Evolutionary conservation across 2,797 vertebrate species (phyloP).

Genomic region (Anguilla megastoma): DNA sequence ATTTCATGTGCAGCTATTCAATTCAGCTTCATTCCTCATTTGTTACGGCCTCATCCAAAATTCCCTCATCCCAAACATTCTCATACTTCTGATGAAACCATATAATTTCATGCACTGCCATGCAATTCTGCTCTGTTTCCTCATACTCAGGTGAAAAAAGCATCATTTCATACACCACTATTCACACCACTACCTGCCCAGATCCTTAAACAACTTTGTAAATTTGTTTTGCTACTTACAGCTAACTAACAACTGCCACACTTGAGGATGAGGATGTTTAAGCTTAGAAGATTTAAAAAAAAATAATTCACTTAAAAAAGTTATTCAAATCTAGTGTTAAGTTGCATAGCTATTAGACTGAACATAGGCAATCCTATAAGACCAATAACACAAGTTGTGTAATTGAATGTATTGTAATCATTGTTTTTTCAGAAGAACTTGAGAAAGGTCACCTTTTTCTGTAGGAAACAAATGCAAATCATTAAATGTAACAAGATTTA

Average conservation of each 20-base stretch:
- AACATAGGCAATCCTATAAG: not conserved
- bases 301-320: not conserved
- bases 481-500: not conserved
- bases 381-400: not conserved
- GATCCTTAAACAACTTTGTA: not conserved
- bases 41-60: not conserved
- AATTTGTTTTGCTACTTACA: not conserved
- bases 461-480: not conserved
- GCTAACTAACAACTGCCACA: not conserved
- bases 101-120: not conserved
- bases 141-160: not conserved
- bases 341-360: not conserved
- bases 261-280: not conserved
- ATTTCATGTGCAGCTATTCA: not conserved
- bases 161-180: not conserved
- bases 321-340: not conserved
- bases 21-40: not conserved
- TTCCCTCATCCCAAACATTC: not conserved
- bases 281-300: not conserved
- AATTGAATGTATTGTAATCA: not conserved
- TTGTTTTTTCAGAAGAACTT: not conserved
- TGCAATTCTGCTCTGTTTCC: not conserved
- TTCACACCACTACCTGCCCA: not conserved
- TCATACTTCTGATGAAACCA: not conserved
- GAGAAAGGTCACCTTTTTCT: not conserved